phyloP scores from a whole-genome alignment of 2,113 vertebrate species.

The Xiphophorus hellerii region DNA sequence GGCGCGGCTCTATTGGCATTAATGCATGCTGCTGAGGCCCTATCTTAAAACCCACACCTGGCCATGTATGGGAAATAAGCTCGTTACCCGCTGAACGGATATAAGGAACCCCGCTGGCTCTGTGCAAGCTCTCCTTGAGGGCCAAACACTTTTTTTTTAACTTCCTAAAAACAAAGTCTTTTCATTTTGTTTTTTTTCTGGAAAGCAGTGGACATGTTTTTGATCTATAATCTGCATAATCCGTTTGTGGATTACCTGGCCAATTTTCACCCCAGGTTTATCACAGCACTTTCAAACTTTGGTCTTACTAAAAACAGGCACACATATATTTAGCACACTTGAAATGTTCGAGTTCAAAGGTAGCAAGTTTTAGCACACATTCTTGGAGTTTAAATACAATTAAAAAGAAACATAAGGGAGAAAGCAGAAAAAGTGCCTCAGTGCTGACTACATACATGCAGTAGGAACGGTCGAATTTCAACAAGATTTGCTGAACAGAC shows the following conservation, averaged over 20 bases:
- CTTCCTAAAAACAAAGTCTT: constrained; percentile 56
- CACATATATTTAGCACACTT: constrained; percentile 53
- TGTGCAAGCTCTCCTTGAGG: constrained; percentile 69
- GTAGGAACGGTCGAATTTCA: neutral
- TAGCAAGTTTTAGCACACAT: neutral
- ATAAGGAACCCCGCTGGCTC: constrained; percentile 70
- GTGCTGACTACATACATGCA: constrained; percentile 7
- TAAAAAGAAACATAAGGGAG: constrained; percentile 7
- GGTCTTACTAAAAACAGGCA: constrained; percentile 51
- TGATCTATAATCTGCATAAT: constrained; percentile 80
- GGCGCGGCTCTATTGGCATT: constrained; percentile 70
- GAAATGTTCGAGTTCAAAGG: constrained; percentile 46
- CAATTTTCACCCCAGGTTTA: constrained; percentile 65
- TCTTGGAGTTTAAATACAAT: neutral
- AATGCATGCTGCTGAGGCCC: constrained; percentile 64
- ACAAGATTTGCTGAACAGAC: neutral
- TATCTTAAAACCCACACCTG: constrained; percentile 85
- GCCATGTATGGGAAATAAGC: constrained; percentile 71
- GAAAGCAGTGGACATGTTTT: constrained; percentile 62
- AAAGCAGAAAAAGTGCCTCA: neutral
- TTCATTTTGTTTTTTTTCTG: constrained; percentile 25
- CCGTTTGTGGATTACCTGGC: constrained; percentile 69
- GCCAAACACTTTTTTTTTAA: constrained; percentile 43
- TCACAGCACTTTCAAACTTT: constrained; percentile 59
- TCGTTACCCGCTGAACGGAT: constrained; percentile 69